Evolutionary conservation across 2,888 invertebrate species (phyloP).

Genomic region (Synanthedon formicaeformis): DNA sequence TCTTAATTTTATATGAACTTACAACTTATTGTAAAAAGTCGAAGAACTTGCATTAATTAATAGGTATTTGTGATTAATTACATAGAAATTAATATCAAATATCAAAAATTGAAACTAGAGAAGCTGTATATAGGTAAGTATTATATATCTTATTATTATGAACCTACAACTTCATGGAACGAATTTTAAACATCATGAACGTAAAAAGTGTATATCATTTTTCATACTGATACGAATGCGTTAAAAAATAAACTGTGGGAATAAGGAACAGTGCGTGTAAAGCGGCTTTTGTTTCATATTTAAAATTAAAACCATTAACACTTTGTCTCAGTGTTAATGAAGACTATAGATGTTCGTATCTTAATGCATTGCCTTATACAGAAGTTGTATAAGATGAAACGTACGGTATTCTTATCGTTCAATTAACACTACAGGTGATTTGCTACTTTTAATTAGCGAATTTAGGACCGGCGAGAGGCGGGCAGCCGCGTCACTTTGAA

Average conservation of each 20-base stretch:
- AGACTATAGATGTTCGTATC: background rate
- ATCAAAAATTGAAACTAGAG: too few relatives aligned
- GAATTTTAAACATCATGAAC: too few relatives aligned
- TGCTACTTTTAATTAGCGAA: slow-evolving; percentile 3
- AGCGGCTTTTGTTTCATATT: background rate
- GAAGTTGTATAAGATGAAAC: background rate
- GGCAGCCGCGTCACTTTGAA: background rate
- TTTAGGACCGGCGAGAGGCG: background rate
- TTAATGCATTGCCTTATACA: background rate
- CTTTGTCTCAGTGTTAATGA: background rate
- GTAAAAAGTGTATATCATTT: too few relatives aligned
- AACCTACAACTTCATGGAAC: too few relatives aligned
- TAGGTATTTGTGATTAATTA: too few relatives aligned
- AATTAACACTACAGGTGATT: slow-evolving; percentile 7
- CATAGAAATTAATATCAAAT: too few relatives aligned
- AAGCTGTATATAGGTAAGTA: too few relatives aligned
- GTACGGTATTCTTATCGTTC: slow-evolving; percentile 3
- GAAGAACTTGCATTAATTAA: too few relatives aligned
- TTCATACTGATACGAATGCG: too few relatives aligned
- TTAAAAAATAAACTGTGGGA: background rate
- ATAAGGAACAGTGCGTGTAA: background rate
- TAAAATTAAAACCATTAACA: background rate
- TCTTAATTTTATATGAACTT: too few relatives aligned
- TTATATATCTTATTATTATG: too few relatives aligned
- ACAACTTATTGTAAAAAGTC: too few relatives aligned